Conservation (phyloP, 2,113 vertebrate genomes). For the Callipepla squamata region DNA sequence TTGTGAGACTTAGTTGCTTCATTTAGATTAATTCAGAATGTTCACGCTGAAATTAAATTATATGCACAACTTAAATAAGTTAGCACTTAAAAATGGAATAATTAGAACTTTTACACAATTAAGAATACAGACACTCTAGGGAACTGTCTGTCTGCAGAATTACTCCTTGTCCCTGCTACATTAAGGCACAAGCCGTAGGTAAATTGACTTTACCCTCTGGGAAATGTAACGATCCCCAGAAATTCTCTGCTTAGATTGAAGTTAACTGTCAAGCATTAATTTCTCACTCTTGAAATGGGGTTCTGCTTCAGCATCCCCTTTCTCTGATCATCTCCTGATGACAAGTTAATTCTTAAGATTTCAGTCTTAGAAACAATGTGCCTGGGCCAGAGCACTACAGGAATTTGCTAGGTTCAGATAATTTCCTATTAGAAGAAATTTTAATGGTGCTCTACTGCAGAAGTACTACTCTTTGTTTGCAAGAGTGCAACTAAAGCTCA, state of each 20-base stretch:
- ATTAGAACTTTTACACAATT: slow-evolving; percentile 69
- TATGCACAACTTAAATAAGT: slow-evolving; percentile 46
- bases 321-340: background rate
- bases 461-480: background rate
- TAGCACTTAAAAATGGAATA: slow-evolving; percentile 60
- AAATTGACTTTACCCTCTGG: slow-evolving; percentile 52
- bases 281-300: slow-evolving; percentile 20
- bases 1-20: background rate
- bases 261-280: slow-evolving; percentile 40
- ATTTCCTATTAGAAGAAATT: slow-evolving; percentile 7
- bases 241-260: slow-evolving; percentile 50
- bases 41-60: slow-evolving; percentile 5
- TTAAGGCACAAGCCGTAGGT: slow-evolving; percentile 60
- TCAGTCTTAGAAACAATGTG: background rate
- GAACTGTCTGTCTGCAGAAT: slow-evolving; percentile 62
- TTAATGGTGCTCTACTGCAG: background rate
- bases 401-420: slow-evolving; percentile 12
- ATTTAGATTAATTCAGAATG: slow-evolving; percentile 23
- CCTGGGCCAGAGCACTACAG: background rate
- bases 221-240: slow-evolving; percentile 63
- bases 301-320: slow-evolving; percentile 6
- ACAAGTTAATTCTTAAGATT: slow-evolving; percentile 28
- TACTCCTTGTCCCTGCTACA: slow-evolving; percentile 42
- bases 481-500: background rate
- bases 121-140: slow-evolving; percentile 58